Base-by-base conservation (phyloP, 64 coral and sea anemone species). In the Stylophora pistillata region DNA sequence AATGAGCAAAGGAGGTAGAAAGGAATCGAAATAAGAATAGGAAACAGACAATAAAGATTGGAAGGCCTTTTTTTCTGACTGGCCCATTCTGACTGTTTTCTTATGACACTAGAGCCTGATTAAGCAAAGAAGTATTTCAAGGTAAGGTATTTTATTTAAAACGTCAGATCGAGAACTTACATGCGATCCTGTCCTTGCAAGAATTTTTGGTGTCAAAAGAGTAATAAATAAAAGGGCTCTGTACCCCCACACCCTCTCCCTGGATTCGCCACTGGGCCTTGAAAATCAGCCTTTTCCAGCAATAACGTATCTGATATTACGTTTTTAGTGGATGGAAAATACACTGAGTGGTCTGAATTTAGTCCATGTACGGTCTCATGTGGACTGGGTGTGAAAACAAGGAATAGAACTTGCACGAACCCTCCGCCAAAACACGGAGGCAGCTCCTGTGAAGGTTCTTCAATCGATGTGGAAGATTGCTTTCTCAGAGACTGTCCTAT, bases 311-410 rank as follows among this genome's bases (percentile, higher is more conserved):
- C 9, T 89, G 61, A 29, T 74, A 87, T 12, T 9, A 56, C 13
- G 10, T 89, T 88, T 74, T 72, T 68, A 55, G 88, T 93, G 28
- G 85, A 99, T 88, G 97, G 97, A 18, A 18, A 58, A 21, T 95
- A 81, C 78, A 86, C 93, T 15, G 65, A 72, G 10, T 99, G 97
- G 97, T 87, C 93, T 20, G 52, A 88, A 5, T 99, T 95, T 58
- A 84, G 54, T 12, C 78, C 82, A 23, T 99, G 97, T 55, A 88
- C 76, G 10, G 55, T 79, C 62, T 78, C 90, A 30, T 99, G 97
- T 65, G 93, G 87, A 13, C 23, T 20, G 3, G 93, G 97, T 2
- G 71, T 60, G 2, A 74, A 29, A 74, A 78, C 20, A 23, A 88
- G 93, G 73, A 82, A 17, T 30, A 81, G 97, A 84, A 66, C 72